A percentile compares a stretch with the other conserved stretches of the same genome.
phyloP scores from a whole-genome alignment of 2,888 invertebrate species.

The Nasonia oneida region DNA sequence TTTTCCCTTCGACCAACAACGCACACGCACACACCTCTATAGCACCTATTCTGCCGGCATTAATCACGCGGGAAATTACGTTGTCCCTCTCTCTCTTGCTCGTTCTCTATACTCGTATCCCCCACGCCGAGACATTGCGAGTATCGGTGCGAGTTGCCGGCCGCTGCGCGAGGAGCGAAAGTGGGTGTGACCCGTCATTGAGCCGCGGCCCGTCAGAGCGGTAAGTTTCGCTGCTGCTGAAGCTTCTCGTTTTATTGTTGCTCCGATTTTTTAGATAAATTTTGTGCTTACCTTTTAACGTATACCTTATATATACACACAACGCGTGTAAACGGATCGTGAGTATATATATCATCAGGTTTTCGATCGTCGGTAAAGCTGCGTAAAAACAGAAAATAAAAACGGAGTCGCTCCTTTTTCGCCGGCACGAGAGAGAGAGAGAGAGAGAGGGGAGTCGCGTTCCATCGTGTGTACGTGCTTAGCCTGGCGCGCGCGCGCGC shows the following conservation, averaged over 20 bases:
- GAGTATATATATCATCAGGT: not conserved
- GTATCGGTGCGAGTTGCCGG: not conserved
- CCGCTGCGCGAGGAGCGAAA: slow-evolving; percentile 54
- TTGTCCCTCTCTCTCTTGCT: not conserved
- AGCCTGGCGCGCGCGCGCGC: not conserved
- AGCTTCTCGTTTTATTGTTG: not conserved
- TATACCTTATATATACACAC: too few relatives aligned
- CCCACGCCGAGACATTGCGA: not conserved
- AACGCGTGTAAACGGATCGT: not conserved
- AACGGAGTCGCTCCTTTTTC: slow-evolving; percentile 9
- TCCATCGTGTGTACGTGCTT: slow-evolving; percentile 2
- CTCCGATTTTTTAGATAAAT: not conserved
- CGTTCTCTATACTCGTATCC: not conserved
- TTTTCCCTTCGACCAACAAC: not conserved
- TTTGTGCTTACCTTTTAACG: not conserved
- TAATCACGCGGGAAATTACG: slow-evolving; percentile 45
- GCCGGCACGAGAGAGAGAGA: not conserved
- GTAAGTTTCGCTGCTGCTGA: slow-evolving; percentile 48
- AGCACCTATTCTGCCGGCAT: not conserved
- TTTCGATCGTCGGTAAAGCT: not conserved
- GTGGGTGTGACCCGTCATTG: slow-evolving; percentile 69
- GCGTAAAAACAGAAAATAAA: not conserved
- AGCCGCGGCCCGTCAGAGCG: slow-evolving; percentile 62
- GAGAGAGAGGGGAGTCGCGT: not conserved
- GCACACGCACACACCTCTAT: not conserved